A percentile compares a stretch with the other conserved stretches of the same genome.
phyloP scores from a whole-genome alignment of 2,113 vertebrate species.

The Mohoua ochrocephala region DNA sequence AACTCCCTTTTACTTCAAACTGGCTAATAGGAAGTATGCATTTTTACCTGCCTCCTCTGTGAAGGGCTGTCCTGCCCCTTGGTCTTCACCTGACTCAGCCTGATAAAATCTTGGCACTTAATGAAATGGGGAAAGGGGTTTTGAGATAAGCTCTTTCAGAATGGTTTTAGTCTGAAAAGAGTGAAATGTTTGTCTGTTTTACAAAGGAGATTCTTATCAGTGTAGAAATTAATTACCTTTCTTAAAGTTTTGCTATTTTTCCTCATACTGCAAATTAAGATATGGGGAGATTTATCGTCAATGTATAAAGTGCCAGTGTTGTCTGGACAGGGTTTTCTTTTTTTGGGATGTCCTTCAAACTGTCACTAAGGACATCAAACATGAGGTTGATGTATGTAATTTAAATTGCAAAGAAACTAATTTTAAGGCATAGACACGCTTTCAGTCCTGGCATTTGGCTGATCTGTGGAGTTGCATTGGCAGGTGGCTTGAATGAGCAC shows the following conservation, averaged over 20 bases:
- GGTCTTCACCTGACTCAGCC: not conserved
- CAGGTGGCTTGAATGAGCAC: conserved; percentile 44
- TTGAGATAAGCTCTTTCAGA: conserved; percentile 1
- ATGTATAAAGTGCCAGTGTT: not conserved
- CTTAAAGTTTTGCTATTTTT: conserved; percentile 33
- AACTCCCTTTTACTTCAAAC: not conserved
- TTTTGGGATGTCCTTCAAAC: conserved; percentile 17
- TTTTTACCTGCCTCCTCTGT: not conserved
- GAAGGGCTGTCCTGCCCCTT: not conserved
- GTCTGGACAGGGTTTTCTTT: not conserved
- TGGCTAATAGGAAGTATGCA: not conserved
- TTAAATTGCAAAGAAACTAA: conserved; percentile 25
- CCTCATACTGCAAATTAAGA: conserved; percentile 14
- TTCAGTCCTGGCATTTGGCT: conserved; percentile 21
- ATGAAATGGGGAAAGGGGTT: not conserved
- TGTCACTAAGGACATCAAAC: conserved; percentile 24
- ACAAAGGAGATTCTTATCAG: conserved; percentile 36
- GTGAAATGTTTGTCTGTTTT: not conserved
- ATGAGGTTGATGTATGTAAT: not conserved
- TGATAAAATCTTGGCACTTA: not conserved
- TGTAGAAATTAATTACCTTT: conserved; percentile 38
- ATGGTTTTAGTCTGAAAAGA: not conserved
- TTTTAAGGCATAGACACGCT: not conserved
- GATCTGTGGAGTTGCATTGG: conserved; percentile 13
- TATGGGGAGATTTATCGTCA: conserved; percentile 15